phyloP scores from a whole-genome alignment of 2,888 invertebrate species.

The Campoplex nolae region DNA sequence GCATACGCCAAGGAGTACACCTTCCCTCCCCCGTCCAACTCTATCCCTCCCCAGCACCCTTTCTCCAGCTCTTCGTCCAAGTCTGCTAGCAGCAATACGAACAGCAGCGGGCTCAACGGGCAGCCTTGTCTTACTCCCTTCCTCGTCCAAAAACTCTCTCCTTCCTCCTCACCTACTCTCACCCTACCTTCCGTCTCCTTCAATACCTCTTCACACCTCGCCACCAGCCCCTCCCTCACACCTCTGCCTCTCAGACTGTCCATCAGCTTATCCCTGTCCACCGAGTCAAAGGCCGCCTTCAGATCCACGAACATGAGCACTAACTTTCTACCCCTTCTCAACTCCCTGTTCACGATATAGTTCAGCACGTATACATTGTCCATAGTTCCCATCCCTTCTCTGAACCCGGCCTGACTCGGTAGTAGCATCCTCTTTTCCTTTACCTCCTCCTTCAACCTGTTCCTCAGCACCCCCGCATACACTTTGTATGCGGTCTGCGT shows the following conservation, averaged over 20 bases:
- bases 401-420: slow-evolving; percentile 30
- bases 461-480: slow-evolving; percentile 13
- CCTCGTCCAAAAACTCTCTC: not conserved
- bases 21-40: not conserved
- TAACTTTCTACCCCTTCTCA: not conserved
- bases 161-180: not conserved
- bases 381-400: slow-evolving; percentile 17
- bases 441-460: slow-evolving; percentile 6
- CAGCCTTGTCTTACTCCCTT: slow-evolving; percentile 31
- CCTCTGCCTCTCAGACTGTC: slow-evolving; percentile 24
- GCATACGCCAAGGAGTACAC: slow-evolving; percentile 11
- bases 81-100: not conserved
- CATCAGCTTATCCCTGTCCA: slow-evolving; percentile 22
- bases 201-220: not conserved
- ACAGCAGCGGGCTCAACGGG: not conserved
- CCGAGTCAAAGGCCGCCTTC: slow-evolving; percentile 39
- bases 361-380: slow-evolving; percentile 27
- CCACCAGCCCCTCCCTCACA: slow-evolving; percentile 16
- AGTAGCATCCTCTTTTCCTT: not conserved
- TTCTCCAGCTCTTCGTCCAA: slow-evolving; percentile 42
- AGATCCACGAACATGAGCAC: slow-evolving; percentile 18
- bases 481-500: slow-evolving; percentile 46
- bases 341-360: slow-evolving; percentile 21
- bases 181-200: slow-evolving; percentile 25
- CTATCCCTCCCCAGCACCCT: not conserved